Evolutionary conservation across 2,888 invertebrate species (phyloP).

Genomic region (Hypolimnas misippus): DNA sequence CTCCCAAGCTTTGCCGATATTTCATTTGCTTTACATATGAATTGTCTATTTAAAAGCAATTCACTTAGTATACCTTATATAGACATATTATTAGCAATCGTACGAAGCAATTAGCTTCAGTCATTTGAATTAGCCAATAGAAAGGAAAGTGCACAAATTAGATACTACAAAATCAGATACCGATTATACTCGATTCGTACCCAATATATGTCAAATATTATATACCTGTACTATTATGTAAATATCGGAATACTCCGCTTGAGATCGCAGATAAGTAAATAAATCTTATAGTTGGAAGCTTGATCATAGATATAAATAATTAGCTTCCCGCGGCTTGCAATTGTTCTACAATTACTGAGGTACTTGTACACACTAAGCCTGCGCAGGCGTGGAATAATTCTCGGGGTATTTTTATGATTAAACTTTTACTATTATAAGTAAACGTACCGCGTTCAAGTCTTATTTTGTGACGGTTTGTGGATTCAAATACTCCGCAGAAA

Average conservation of each 20-base stretch:
- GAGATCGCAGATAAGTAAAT: constrained; percentile 40
- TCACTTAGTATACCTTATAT: neutral
- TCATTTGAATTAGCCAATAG: constrained; percentile 8
- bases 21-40: too few species aligned
- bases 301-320: constrained; percentile 47
- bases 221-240: constrained; percentile 33
- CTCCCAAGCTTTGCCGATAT: too few species aligned
- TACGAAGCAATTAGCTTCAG: neutral
- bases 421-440: too few species aligned
- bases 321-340: constrained; percentile 47
- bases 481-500: too few species aligned
- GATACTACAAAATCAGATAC: neutral
- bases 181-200: neutral
- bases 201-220: constrained; percentile 10
- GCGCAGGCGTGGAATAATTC: too few species aligned
- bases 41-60: neutral
- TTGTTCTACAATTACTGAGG: constrained; percentile 48
- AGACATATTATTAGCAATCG: neutral
- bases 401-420: too few species aligned
- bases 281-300: constrained; percentile 44
- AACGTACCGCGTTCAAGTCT: too few species aligned
- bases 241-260: constrained; percentile 35
- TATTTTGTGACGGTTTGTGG: too few species aligned
- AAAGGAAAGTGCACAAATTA: constrained; percentile 17
- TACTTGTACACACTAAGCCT: constrained; percentile 34